Base-by-base conservation (phyloP, 2,888 invertebrate species). In the Griposia aprilina region DNA sequence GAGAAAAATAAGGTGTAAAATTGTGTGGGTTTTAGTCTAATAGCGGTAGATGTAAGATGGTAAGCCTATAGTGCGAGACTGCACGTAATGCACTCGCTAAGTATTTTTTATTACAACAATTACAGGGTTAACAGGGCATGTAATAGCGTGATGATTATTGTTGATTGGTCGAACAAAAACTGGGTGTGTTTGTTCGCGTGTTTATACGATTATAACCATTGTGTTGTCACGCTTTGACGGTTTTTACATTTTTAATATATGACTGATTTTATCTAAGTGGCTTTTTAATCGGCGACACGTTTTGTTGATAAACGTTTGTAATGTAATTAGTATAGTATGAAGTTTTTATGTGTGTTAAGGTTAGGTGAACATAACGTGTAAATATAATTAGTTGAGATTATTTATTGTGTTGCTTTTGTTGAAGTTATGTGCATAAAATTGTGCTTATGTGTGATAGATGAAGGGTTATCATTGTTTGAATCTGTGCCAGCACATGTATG, bases 111-210 rank as follows among this genome's bases (percentile, higher is more conserved):
- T 92, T 89, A 83, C 82, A 87, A 90, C 92, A 91, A 93, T 94
- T 93, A 91, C 90, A 91, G 92, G 93, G 94, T 93, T 94, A 94
- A 93, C 92, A 90, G 92, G 87, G 91, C 94, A 92, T 95, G 94
- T 94, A 94, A 95, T 94, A 88, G 89, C 86, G 88, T 85, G 82
- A 80, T 82, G 85, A 86, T 92, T 93, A 94, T 93, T 93, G 90
- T 92, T 91, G 91, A 93, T 93, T 94, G 92, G 91, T 87, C 78
- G 82, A 77, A 91, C 89, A 93, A 93, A 93, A 93, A 92, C 85
- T 84, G 87, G 87, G 86, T 85, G 89, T 90, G 88, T 90, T 89
- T 90, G 82, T 74, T 76, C 73, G 74, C 52, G 67, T 70, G 63
- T 70, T 79, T 62, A 81, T 67, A 80, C 63, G 8, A 75, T 41